Conservation (phyloP, 23 tunicate genomes). For the Pegea sp. region DNA sequence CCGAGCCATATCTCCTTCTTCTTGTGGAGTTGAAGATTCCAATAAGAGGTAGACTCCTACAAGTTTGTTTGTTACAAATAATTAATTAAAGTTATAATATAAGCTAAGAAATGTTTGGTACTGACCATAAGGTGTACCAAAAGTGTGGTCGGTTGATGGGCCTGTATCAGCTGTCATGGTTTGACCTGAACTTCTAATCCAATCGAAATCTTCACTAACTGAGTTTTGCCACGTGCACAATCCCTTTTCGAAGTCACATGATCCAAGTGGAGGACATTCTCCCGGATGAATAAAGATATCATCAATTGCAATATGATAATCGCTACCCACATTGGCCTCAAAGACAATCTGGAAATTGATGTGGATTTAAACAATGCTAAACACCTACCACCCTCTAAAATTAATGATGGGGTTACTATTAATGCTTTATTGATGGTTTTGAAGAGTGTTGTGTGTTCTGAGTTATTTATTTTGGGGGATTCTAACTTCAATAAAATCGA, state of each 20-base stretch:
- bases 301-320: slow-evolving; percentile 46
- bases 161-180: slow-evolving; percentile 68
- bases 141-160: slow-evolving; percentile 69
- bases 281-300: slow-evolving; percentile 56
- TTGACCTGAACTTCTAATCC: slow-evolving; percentile 69
- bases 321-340: slow-evolving; percentile 42
- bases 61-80: no score
- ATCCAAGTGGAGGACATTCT: slow-evolving; percentile 67
- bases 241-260: slow-evolving; percentile 64
- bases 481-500: no score
- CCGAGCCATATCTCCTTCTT: slow-evolving; percentile 53
- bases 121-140: slow-evolving; percentile 75
- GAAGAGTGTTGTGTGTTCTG: no score
- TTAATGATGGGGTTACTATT: no score
- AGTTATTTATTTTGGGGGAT: no score
- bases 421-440: no score
- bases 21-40: slow-evolving; percentile 93
- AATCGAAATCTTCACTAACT: slow-evolving; percentile 74
- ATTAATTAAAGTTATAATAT: no score
- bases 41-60: slow-evolving; percentile 65
- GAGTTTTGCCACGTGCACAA: slow-evolving; percentile 93
- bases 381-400: no score
- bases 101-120: neutral
- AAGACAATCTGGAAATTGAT: slow-evolving; percentile 29
- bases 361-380: no score